phyloP scores from a whole-genome alignment of 2,888 invertebrate genomes.

The Esperia sulphurella region DNA sequence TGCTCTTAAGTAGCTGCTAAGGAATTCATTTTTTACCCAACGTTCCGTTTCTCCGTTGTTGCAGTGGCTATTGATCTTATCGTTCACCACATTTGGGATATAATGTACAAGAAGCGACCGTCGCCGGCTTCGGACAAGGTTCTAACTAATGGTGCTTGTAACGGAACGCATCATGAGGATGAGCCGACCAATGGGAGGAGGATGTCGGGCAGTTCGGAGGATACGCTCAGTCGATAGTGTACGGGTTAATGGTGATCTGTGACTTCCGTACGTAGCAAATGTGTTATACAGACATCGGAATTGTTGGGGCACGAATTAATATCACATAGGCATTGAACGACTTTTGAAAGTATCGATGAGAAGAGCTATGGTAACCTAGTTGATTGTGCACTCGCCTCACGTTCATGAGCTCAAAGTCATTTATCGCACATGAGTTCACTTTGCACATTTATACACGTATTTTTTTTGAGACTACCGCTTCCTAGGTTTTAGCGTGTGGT shows the following conservation, averaged over 20 bases:
- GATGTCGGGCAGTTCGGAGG: constrained; percentile 70
- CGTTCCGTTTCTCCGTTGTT: constrained; percentile 78
- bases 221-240: constrained; percentile 75
- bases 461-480: no score
- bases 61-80: constrained; percentile 99
- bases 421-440: no score
- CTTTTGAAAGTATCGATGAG: no score
- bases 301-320: no score
- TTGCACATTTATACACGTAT: no score
- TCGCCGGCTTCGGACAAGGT: constrained; percentile 30
- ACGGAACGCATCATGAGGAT: constrained; percentile 48
- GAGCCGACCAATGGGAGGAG: constrained; percentile 52
- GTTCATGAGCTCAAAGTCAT: no score
- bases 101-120: constrained; percentile 82
- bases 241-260: constrained; percentile 1
- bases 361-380: no score
- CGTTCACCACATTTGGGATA: constrained; percentile 99
- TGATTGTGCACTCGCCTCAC: no score
- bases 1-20: constrained; percentile 72
- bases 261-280: neutral
- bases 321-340: no score
- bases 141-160: constrained; percentile 55
- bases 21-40: neutral
- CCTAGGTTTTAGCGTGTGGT: no score
- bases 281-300: no score